Percentiles rank a stretch among this genome's conserved stretches.
Evolutionary conservation across 2,888 invertebrate species (phyloP).

Genomic region (Yponomeuta cagnagella): DNA sequence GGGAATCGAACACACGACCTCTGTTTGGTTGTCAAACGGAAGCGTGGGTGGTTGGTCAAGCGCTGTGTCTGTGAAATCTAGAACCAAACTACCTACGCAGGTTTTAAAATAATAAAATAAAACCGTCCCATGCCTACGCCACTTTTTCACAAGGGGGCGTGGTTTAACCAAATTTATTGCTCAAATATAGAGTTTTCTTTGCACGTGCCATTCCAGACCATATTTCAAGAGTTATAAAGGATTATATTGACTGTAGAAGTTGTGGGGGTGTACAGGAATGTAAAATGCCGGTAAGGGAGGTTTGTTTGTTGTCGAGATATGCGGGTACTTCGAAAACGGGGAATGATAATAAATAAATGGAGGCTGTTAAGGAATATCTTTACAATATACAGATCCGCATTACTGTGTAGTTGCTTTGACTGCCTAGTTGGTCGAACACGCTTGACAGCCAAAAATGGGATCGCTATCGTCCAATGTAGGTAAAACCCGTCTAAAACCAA

Average conservation of each 20-base stretch:
- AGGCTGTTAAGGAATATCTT: not conserved
- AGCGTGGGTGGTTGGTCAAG: too few species aligned
- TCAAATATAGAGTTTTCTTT: not conserved
- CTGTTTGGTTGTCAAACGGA: too few species aligned
- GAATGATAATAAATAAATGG: not conserved
- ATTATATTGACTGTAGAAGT: not conserved
- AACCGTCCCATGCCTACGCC: not conserved
- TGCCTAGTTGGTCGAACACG: too few species aligned
- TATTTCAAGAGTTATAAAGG: not conserved
- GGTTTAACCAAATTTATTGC: not conserved
- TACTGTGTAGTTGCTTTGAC: too few species aligned
- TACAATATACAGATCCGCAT: not conserved
- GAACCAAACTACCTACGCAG: too few species aligned
- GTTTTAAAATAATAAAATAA: too few species aligned
- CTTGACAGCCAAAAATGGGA: too few species aligned
- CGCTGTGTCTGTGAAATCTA: too few species aligned
- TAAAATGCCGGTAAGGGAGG: not conserved
- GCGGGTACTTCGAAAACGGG: not conserved
- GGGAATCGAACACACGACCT: too few species aligned
- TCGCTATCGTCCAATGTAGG: too few species aligned
- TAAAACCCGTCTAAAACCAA: too few species aligned
- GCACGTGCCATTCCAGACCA: not conserved
- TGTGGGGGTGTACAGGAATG: not conserved
- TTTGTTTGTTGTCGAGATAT: not conserved
- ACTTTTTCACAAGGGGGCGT: not conserved